Evolutionary conservation across 2,888 invertebrate species (phyloP), one percentile per base, ranked within the genome.

Genomic region (Automeris io): DNA sequence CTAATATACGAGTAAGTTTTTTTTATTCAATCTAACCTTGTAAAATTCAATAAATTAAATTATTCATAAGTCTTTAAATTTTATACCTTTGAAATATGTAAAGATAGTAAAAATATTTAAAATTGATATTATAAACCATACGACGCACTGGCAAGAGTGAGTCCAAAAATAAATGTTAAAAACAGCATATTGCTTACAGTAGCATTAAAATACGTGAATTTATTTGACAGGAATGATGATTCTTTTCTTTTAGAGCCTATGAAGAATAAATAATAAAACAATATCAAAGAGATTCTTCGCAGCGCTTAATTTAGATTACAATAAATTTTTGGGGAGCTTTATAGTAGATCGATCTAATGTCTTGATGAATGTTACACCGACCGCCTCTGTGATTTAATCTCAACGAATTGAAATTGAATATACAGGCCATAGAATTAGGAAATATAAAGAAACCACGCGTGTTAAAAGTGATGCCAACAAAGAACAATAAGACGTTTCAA

Each of bases 301-400:
- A 29, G 29, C 29, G n/a, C 29, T 29, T 5, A 16, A 5, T 16
- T 7, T 8, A 29, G 29, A 29, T 16, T 16, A 29, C 29, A 13
- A 29, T 29, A 29, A 29, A 29, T 29, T 29, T 29, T 2, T 29
- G 3, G 29, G 9, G 16, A 29, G 16, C 29, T 13, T 29, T 29
- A 29, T 13, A n/a, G 13, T 16, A 8, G 29, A 16, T 29, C 16
- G 29, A 29, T 16, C 16, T 29, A 29, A 29, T 16, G 16, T 29
- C 5, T 29, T 29, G 13, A 16, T 29, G n/a, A 16, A 29, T 29
- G 45, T 11, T 44, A 46, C n/a, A n/a, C n/a, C n/a, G n/a, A n/a
- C n/a, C n/a, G n/a, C n/a, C n/a, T n/a, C n/a, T n/a, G n/a, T n/a
- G n/a, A n/a, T n/a, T n/a, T n/a, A n/a, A n/a, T n/a, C n/a, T n/a